A percentile compares a stretch with the other conserved stretches of the same genome.
Conservation (phyloP, 2,888 invertebrate species). For the Leptinotarsa haldemani region DNA sequence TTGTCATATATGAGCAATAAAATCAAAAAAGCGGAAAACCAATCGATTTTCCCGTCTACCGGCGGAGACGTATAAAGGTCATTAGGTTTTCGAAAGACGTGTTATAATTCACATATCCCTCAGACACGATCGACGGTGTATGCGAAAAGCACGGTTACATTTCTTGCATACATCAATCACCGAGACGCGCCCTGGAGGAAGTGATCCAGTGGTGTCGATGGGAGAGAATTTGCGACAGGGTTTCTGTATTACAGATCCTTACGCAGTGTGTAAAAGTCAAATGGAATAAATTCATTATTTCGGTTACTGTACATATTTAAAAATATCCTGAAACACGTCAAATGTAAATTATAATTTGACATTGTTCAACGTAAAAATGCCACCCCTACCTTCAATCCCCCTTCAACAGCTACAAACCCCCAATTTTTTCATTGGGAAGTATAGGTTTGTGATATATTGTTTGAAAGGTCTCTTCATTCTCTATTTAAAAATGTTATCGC, state of each 20-base stretch:
- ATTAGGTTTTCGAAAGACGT: constrained; percentile 41
- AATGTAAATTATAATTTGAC: no score
- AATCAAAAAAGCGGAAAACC: constrained; percentile 7
- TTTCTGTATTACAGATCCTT: neutral
- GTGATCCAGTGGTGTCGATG: constrained; percentile 14
- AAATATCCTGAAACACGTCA: no score
- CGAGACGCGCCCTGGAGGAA: constrained; percentile 15
- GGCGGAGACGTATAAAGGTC: constrained; percentile 39
- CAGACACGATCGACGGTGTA: constrained; percentile 37
- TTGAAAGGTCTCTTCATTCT: no score
- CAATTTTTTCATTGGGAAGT: no score
- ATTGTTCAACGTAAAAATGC: no score
- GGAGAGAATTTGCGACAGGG: neutral
- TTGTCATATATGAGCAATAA: constrained; percentile 10
- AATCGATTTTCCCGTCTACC: constrained; percentile 34
- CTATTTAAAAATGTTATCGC: no score
- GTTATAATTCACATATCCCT: constrained; percentile 41
- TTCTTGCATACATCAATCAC: constrained; percentile 56
- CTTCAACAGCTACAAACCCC: no score
- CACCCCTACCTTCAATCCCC: no score
- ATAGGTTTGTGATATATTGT: no score
- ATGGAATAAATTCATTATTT: no score
- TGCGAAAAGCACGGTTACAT: constrained; percentile 44
- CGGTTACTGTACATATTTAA: no score
- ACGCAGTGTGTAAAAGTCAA: no score